Conservation (phyloP, 2,797 vertebrate genomes). For the Trachurus trachurus region DNA sequence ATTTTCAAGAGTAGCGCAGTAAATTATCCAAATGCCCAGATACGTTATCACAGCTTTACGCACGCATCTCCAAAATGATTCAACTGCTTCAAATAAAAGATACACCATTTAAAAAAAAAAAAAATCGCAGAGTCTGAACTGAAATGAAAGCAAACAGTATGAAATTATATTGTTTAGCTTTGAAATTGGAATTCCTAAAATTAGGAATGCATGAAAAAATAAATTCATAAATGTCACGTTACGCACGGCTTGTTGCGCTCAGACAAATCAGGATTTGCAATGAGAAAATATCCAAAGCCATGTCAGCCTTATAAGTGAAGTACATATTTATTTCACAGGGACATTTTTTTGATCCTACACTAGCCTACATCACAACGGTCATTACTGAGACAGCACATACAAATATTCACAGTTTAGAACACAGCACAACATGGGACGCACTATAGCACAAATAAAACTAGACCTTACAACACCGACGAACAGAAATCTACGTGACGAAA, state of each 20-base stretch:
- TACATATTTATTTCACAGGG: constrained; percentile 86
- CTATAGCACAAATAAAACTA: constrained; percentile 79
- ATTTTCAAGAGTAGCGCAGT: background rate
- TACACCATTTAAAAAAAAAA: background rate
- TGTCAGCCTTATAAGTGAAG: constrained; percentile 77
- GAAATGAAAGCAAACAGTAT: constrained; percentile 5
- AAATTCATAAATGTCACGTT: background rate
- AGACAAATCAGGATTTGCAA: constrained; percentile 24
- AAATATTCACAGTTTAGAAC: constrained; percentile 88
- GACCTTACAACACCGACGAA: constrained; percentile 72
- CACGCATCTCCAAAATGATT: constrained; percentile 35
- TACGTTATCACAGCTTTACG: constrained; percentile 29
- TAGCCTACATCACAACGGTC: constrained; percentile 82
- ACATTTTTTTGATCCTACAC: constrained; percentile 80
- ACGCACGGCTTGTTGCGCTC: constrained; percentile 39
- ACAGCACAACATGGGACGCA: constrained; percentile 85
- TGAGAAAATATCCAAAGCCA: constrained; percentile 63
- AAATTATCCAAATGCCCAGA: background rate
- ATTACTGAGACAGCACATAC: constrained; percentile 85
- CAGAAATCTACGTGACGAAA: constrained; percentile 72
- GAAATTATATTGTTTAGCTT: background rate
- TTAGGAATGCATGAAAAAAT: background rate
- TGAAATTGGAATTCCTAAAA: constrained; percentile 3
- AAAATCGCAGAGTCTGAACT: background rate
- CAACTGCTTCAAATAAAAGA: constrained; percentile 5